These are phyloP conservation scores for Regulus satrapa DNA, from an alignment of 2,113 vertebrate species.

Conservation along the genomic window DNA sequence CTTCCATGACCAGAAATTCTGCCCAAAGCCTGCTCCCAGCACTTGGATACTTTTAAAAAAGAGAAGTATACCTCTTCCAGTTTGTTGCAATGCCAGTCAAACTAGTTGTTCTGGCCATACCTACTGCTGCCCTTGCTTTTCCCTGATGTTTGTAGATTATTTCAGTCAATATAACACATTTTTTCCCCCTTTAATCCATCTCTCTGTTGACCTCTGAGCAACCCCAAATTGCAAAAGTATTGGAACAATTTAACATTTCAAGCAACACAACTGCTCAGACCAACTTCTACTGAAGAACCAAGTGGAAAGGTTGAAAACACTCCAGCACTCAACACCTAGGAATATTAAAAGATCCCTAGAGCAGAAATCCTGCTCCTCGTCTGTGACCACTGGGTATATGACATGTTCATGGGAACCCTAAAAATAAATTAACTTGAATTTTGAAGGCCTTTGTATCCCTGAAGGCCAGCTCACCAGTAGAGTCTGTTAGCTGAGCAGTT, in stretches of 20 bases:
- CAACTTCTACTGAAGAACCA: neutral
- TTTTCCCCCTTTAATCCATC: neutral
- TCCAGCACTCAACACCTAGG: neutral
- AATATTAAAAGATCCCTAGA: neutral
- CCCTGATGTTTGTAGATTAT: neutral
- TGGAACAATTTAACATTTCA: neutral
- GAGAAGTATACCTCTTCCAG: neutral
- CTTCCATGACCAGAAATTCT: neutral
- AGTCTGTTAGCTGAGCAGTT: neutral
- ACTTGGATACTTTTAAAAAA: neutral
- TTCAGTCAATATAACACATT: neutral
- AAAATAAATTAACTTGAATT: constrained; percentile 30
- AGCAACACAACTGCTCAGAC: neutral
- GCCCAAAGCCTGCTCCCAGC: neutral
- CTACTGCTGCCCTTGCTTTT: neutral
- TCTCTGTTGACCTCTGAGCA: neutral
- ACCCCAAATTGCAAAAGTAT: neutral
- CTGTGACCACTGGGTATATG: neutral
- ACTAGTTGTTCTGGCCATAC: neutral
- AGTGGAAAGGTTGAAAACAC: neutral
- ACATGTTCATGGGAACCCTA: neutral
- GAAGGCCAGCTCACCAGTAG: neutral
- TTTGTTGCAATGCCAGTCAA: neutral
- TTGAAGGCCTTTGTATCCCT: neutral
- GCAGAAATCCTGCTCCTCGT: neutral